These are phyloP conservation scores for Jacana jacana DNA, from an alignment of 2,113 vertebrate species.

Conservation along the genomic window DNA sequence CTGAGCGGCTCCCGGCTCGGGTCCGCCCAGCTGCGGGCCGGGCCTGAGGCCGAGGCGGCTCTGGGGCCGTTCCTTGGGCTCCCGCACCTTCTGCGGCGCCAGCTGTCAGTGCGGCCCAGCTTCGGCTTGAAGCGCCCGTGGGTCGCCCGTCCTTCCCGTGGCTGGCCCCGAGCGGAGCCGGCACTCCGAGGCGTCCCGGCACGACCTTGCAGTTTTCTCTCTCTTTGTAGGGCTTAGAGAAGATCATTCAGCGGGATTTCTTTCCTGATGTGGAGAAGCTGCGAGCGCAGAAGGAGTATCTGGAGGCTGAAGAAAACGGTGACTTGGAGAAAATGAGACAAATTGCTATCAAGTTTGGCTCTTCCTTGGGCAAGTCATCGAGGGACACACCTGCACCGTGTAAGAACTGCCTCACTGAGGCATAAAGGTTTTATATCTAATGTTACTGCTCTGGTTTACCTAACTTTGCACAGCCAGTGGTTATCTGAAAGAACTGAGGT, in stretches of 20 bases:
- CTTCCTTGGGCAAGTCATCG: constrained; percentile 83
- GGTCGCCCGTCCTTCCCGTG: background rate
- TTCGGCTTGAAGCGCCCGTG: background rate
- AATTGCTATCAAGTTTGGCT: constrained; percentile 93
- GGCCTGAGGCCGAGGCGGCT: background rate
- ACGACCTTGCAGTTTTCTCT: rapidly evolving
- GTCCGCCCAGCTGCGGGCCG: no score
- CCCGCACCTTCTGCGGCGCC: background rate
- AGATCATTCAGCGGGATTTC: constrained; percentile 94
- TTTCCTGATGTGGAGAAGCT: constrained; percentile 94
- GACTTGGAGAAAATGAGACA: constrained; percentile 94
- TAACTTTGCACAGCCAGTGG: rapidly evolving
- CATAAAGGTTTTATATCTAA: background rate
- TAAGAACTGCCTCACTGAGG: constrained; percentile 65
- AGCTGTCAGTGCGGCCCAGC: background rate
- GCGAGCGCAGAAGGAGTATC: constrained; percentile 92
- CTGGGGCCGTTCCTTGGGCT: background rate
- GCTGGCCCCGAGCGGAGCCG: background rate
- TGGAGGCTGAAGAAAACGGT: constrained; percentile 93
- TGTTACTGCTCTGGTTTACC: background rate
- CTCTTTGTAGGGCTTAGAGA: constrained; percentile 82
- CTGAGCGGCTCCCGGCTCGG: no score
- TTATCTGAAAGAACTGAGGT: background rate
- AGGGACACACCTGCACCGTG: constrained; percentile 85
- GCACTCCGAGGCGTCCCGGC: rapidly evolving